A percentile compares a stretch with the other conserved stretches of the same genome.
Evolutionary conservation across 2,888 invertebrate species (phyloP).

Genomic region (Hipparchia sbordonii): DNA sequence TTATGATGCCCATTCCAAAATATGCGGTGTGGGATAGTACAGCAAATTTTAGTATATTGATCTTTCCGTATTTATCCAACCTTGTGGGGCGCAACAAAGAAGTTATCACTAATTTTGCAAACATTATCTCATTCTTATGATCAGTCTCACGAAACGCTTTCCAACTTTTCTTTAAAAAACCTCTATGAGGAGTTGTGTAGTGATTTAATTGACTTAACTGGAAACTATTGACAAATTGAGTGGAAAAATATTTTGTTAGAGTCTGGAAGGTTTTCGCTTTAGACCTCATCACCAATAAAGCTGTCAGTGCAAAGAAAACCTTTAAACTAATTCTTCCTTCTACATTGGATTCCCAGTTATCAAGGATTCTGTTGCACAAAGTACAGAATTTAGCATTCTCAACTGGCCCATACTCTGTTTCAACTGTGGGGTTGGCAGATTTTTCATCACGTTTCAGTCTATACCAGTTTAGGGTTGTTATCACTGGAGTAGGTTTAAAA

Average conservation of each 20-base stretch:
- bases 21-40: conserved; percentile 39
- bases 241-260: conserved; percentile 37
- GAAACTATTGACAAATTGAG: conserved; percentile 9
- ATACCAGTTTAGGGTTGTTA: conserved; percentile 18
- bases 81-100: conserved; percentile 28
- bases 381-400: conserved; percentile 42
- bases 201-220: conserved; percentile 16
- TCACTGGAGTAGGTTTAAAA: background rate
- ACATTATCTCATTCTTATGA: conserved; percentile 38
- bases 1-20: conserved; percentile 42
- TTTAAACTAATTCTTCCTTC: conserved; percentile 37
- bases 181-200: conserved; percentile 38
- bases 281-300: conserved; percentile 41
- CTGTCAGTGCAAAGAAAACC: conserved; percentile 42
- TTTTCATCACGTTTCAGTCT: conserved; percentile 15
- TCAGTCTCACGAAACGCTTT: conserved; percentile 36
- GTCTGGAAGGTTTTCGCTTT: conserved; percentile 40
- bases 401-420: conserved; percentile 29
- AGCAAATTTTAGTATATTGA: conserved; percentile 39
- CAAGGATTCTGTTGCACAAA: conserved; percentile 38
- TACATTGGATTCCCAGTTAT: conserved; percentile 35
- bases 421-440: background rate
- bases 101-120: conserved; percentile 43
- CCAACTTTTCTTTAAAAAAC: conserved; percentile 39
- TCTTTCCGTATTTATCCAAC: background rate